phyloP scores from a whole-genome alignment of 2,113 vertebrate species.

The Fregata magnificens region DNA sequence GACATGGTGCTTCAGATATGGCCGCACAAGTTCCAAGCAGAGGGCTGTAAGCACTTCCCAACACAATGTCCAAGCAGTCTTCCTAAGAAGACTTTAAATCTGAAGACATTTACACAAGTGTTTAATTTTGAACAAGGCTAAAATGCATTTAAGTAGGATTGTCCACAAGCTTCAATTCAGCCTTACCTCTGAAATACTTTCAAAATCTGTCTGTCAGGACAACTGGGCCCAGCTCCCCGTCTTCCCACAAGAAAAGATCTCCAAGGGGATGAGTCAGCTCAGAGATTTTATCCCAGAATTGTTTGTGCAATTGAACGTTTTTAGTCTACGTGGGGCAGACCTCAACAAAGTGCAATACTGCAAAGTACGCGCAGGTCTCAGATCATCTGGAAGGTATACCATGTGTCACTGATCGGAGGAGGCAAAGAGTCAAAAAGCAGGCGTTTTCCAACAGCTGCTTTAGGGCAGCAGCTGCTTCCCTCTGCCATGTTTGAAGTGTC shows the following conservation, averaged over 20 bases:
- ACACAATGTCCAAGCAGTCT: not conserved
- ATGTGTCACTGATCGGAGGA: rapidly evolving
- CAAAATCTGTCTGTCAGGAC: not conserved
- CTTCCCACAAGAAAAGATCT: not conserved
- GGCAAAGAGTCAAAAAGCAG: not conserved
- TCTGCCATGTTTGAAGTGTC: not conserved
- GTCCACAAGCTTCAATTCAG: not conserved
- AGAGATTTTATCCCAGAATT: not conserved
- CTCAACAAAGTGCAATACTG: not conserved
- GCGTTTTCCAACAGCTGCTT: not conserved
- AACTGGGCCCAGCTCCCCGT: not conserved
- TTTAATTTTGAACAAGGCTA: not conserved
- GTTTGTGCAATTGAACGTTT: not conserved
- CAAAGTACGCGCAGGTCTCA: rapidly evolving
- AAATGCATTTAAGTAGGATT: not conserved
- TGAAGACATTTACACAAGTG: not conserved
- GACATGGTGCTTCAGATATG: not conserved
- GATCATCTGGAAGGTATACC: not conserved
- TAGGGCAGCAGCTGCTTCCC: not conserved
- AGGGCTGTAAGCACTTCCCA: not conserved
- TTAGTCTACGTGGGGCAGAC: not conserved
- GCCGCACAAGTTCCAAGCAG: not conserved
- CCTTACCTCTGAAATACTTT: not conserved
- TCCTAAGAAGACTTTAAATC: not conserved
- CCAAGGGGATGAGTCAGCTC: not conserved